These are phyloP conservation scores for Heterodera carotae DNA, from an alignment of 1,140 invertebrate genomes.

Conservation along the genomic window DNA sequence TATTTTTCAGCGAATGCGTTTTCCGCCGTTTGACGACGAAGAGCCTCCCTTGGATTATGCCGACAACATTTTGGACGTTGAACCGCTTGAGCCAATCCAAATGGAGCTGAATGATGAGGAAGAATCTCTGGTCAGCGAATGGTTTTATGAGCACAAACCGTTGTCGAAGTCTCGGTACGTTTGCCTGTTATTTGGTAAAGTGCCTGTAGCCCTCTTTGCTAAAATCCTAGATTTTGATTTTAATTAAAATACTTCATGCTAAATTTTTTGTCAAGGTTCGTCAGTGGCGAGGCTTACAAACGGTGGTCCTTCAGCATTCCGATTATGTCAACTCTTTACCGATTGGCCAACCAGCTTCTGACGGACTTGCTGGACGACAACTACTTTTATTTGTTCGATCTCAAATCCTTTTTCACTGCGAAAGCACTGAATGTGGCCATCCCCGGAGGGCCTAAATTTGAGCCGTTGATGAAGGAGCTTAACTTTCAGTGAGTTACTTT, in stretches of 20 bases:
- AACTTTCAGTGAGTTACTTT: conserved; percentile 77
- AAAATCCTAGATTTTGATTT: not conserved
- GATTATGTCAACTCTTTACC: conserved; percentile 94
- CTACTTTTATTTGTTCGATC: conserved; percentile 98
- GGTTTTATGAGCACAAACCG: conserved; percentile 99
- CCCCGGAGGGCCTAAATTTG: conserved; percentile 98
- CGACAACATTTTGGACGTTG: conserved; percentile 97
- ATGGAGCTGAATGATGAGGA: conserved; percentile 96
- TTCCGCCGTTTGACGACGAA: conserved; percentile 99
- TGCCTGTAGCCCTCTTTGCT: not conserved
- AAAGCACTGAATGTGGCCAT: conserved; percentile 99
- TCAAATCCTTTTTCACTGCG: conserved; percentile 98
- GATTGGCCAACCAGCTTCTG: conserved; percentile 93
- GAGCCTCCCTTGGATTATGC: conserved; percentile 98
- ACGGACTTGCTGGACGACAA: conserved; percentile 98
- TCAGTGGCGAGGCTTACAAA: conserved; percentile 95
- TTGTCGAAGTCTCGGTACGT: conserved; percentile 78
- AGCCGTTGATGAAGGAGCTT: conserved; percentile 95
- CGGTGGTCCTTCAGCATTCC: conserved; percentile 92
- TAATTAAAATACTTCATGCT: not conserved
- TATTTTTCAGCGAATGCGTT: conserved; percentile 86
- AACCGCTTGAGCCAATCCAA: conserved; percentile 97
- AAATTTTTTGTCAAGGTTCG: conserved; percentile 72
- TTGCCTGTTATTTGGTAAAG: too few relatives aligned
- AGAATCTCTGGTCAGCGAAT: conserved; percentile 80